Percentiles rank a stretch among this genome's conserved stretches.
Conservation (phyloP, 2,797 vertebrate species). For the Chaenodraco wilsoni region DNA sequence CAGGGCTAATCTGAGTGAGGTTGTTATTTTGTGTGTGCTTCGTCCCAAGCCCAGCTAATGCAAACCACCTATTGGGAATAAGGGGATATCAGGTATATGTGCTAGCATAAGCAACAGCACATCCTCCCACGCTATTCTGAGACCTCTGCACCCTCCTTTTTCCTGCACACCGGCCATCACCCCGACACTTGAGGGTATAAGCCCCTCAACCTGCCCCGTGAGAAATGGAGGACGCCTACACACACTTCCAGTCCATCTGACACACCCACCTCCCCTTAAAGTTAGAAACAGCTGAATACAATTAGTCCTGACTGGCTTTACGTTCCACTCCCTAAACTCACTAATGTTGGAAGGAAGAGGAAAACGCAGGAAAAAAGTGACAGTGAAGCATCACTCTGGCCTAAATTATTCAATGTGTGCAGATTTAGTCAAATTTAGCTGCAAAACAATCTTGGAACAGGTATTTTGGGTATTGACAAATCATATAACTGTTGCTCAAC, state of each 20-base stretch:
- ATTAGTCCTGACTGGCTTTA: constrained; percentile 74
- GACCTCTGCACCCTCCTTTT: constrained; percentile 29
- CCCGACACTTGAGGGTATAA: constrained; percentile 40
- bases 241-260: constrained; percentile 48
- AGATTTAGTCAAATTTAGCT: constrained; percentile 13
- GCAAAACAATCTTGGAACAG: constrained; percentile 1
- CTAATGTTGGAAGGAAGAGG: background rate
- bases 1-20: background rate
- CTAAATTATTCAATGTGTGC: constrained; percentile 10
- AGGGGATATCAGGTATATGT: constrained; percentile 37
- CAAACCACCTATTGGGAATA: constrained; percentile 25
- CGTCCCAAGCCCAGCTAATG: background rate
- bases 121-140: constrained; percentile 33
- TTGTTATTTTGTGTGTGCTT: background rate
- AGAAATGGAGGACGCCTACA: constrained; percentile 68
- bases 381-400: constrained; percentile 22
- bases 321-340: constrained; percentile 64
- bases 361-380: constrained; percentile 2
- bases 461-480: background rate
- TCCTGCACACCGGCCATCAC: constrained; percentile 18
- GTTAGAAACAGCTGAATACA: constrained; percentile 79
- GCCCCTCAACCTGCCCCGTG: constrained; percentile 44
- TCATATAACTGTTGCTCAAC: background rate
- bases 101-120: constrained; percentile 21
- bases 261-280: constrained; percentile 45